phyloP scores from a whole-genome alignment of 1,140 invertebrate genomes.

The Drosophila navojoa region DNA sequence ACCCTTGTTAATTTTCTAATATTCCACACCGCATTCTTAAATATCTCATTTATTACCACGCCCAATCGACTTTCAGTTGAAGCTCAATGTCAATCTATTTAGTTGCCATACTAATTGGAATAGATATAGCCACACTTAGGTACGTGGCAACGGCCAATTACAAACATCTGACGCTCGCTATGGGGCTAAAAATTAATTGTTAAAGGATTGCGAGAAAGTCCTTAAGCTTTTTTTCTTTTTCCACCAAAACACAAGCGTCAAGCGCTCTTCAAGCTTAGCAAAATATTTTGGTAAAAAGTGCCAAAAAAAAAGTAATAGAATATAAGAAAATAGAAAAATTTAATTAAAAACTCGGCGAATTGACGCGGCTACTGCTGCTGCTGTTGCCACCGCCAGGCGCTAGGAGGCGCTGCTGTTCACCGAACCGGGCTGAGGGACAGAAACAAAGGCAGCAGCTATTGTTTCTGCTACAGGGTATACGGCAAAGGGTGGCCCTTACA shows the following conservation, averaged over 20 bases:
- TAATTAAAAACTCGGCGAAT: constrained; percentile 67
- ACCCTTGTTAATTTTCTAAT: not conserved
- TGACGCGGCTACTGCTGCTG: constrained; percentile 30
- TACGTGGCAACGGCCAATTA: constrained; percentile 70
- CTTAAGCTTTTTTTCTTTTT: constrained; percentile 10
- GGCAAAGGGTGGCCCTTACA: constrained; percentile 4
- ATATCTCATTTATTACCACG: not conserved
- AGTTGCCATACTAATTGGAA: constrained; percentile 19
- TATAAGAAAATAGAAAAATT: constrained; percentile 47
- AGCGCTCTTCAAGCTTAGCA: constrained; percentile 55
- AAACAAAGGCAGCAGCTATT: constrained; percentile 56
- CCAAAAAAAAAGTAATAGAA: constrained; percentile 28
- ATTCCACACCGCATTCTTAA: not conserved
- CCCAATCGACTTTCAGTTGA: constrained; percentile 5
- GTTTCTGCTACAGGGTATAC: constrained; percentile 41
- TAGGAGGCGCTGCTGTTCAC: constrained; percentile 43
- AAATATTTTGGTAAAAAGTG: constrained; percentile 66
- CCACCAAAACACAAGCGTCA: constrained; percentile 16
- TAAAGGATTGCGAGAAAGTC: constrained; percentile 52
- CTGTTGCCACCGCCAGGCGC: constrained; percentile 42
- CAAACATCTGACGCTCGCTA: constrained; percentile 67
- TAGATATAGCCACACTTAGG: constrained; percentile 13
- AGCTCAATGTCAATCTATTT: constrained; percentile 54
- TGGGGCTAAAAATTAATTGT: constrained; percentile 71
- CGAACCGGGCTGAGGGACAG: constrained; percentile 19